Percentiles rank a stretch among this genome's conserved stretches.
These are phyloP conservation scores for Heloderma charlesbogerti DNA, from an alignment of 2,113 vertebrate species.

Conservation along the genomic window DNA sequence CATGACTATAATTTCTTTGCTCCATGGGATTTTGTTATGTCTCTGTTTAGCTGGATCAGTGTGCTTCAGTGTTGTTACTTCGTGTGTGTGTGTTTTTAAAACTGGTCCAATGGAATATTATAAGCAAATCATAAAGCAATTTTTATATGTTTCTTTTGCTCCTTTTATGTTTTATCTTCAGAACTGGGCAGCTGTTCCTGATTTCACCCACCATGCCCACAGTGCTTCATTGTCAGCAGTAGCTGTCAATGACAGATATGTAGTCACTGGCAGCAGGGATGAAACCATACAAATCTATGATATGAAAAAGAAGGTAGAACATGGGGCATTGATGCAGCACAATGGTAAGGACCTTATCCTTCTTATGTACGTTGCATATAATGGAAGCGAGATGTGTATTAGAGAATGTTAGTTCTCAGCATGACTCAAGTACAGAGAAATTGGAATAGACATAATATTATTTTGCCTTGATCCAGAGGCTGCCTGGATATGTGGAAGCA, in stretches of 20 bases:
- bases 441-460: neutral
- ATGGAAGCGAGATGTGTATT: neutral
- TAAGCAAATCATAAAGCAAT: neutral
- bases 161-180: slow-evolving; percentile 61
- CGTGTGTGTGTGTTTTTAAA: neutral
- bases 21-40: neutral
- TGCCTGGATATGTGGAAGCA: neutral
- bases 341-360: slow-evolving; percentile 78
- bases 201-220: slow-evolving; percentile 95
- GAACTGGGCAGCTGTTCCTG: slow-evolving; percentile 83
- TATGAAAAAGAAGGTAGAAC: slow-evolving; percentile 90
- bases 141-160: neutral
- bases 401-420: neutral
- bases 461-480: neutral
- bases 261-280: slow-evolving; percentile 95
- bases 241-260: slow-evolving; percentile 87
- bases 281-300: slow-evolving; percentile 97
- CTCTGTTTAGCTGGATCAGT: neutral
- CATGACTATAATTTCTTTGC: neutral
- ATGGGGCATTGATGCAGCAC: slow-evolving; percentile 90
- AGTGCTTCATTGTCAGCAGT: slow-evolving; percentile 86
- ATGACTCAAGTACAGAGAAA: neutral
- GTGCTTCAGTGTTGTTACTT: neutral
- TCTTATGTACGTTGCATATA: neutral
- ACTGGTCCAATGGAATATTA: neutral